phyloP scores from a whole-genome alignment of 2,888 invertebrate genomes.

The Chrysomela aeneicollis region DNA sequence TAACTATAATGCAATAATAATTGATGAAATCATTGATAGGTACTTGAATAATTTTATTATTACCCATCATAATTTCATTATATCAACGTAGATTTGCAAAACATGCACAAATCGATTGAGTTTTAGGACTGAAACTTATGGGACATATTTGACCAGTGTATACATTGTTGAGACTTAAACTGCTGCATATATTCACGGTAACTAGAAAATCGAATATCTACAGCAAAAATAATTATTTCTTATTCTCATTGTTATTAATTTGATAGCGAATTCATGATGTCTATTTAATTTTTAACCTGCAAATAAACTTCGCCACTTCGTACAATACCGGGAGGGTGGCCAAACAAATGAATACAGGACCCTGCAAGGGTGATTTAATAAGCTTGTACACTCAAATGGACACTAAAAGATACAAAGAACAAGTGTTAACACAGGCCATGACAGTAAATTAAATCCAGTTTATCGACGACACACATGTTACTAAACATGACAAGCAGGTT shows the following conservation, averaged over 20 bases:
- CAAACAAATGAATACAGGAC: slow-evolving; percentile 26
- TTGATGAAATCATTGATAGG: no score
- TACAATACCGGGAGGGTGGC: background rate
- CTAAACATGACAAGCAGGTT: slow-evolving; percentile 52
- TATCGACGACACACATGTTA: slow-evolving; percentile 56
- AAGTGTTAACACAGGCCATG: slow-evolving; percentile 40
- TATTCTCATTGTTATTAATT: background rate
- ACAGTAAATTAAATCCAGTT: slow-evolving; percentile 46
- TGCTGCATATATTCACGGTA: no score
- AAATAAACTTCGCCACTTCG: background rate
- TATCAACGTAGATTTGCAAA: no score
- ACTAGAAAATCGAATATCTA: no score
- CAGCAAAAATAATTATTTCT: no score
- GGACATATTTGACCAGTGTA: no score
- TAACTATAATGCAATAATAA: no score
- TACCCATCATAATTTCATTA: no score
- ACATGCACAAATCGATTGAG: no score
- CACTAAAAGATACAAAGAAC: slow-evolving; percentile 42
- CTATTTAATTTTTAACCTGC: background rate
- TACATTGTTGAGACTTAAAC: no score
- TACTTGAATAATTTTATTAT: no score
- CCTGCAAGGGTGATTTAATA: slow-evolving; percentile 38
- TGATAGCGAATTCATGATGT: background rate
- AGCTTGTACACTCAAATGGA: slow-evolving; percentile 39
- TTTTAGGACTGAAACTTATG: no score